These are phyloP conservation scores for Eulimnadia texana DNA, from an alignment of 1,140 invertebrate species.

Conservation along the genomic window DNA sequence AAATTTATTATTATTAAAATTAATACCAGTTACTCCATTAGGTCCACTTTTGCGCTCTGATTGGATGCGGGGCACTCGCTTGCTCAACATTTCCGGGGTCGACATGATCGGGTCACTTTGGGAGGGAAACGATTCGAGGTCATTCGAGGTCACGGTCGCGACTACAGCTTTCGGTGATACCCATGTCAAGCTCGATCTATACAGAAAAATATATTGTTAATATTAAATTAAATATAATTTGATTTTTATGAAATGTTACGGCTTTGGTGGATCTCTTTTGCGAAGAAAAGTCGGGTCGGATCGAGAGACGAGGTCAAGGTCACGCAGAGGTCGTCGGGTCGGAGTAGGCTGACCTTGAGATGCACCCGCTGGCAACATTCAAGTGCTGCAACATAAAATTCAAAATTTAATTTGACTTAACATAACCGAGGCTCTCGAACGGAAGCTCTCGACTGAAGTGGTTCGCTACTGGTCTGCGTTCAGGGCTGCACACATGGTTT, in stretches of 20 bases:
- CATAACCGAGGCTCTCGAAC: too few relatives aligned
- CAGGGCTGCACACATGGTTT: too few relatives aligned
- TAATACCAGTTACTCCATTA: background rate
- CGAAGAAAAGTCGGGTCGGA: background rate
- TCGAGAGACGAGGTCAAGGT: background rate
- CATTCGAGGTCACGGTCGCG: background rate
- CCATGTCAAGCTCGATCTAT: too few relatives aligned
- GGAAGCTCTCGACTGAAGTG: too few relatives aligned
- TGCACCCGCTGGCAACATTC: background rate
- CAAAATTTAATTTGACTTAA: background rate
- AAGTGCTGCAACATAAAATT: background rate
- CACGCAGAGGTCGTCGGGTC: background rate
- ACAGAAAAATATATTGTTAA: too few relatives aligned
- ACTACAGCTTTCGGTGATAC: too few relatives aligned
- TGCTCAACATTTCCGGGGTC: background rate
- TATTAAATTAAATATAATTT: too few relatives aligned
- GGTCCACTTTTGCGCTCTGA: background rate
- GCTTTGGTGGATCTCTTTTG: background rate
- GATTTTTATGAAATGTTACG: too few relatives aligned
- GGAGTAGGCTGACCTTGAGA: background rate
- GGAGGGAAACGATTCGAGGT: background rate
- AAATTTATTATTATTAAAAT: background rate
- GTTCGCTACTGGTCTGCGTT: too few relatives aligned
- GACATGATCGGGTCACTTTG: background rate
- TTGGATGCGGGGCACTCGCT: background rate